Evolutionary conservation across 2,888 invertebrate species (phyloP).

Genomic region (Nymphalis polychloros): DNA sequence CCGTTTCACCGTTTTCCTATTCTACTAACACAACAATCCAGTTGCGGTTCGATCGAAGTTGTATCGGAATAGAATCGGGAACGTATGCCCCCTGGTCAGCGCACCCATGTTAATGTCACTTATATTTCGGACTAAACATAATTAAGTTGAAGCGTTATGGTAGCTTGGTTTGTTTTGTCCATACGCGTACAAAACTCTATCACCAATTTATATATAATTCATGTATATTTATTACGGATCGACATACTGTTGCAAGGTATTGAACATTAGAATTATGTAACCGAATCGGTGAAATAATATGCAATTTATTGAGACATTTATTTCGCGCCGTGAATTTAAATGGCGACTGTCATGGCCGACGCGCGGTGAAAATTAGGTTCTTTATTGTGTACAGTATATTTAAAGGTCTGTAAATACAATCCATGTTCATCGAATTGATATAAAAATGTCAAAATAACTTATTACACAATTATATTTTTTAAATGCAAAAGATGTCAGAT

Average conservation of each 20-base stretch:
- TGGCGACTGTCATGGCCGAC: conserved; percentile 56
- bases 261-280: conserved; percentile 40
- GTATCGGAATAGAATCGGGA: too few species aligned
- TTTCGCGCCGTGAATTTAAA: conserved; percentile 51
- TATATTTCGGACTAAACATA: too few species aligned
- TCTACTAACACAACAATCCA: too few species aligned
- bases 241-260: conserved; percentile 5
- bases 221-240: conserved; percentile 4
- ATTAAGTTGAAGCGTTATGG: too few species aligned
- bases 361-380: conserved; percentile 28
- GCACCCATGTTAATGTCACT: too few species aligned
- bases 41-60: too few species aligned
- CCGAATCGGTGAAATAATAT: conserved; percentile 51
- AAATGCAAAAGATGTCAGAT: neutral
- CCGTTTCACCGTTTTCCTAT: too few species aligned
- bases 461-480: too few species aligned
- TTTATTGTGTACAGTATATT: neutral
- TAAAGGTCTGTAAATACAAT: neutral
- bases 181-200: neutral
- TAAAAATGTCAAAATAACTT: neutral
- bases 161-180: neutral
- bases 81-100: too few species aligned
- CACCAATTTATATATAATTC: conserved; percentile 6
- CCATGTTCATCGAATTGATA: neutral
- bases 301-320: conserved; percentile 49